Evolutionary conservation across 1,140 invertebrate species (phyloP).

Genomic region (Zaprionus camerounensis): DNA sequence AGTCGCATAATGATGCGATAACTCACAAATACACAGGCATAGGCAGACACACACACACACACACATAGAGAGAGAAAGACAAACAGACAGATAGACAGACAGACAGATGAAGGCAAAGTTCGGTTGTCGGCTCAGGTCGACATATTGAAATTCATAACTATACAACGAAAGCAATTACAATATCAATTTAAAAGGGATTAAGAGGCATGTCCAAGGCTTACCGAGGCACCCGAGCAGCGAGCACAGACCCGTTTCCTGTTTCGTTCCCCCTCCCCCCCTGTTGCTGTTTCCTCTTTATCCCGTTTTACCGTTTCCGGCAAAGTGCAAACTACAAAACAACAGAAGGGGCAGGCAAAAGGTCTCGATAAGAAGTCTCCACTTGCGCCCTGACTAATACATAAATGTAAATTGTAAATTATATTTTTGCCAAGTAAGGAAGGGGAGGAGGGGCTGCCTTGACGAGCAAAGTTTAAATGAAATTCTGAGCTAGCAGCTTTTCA

Average conservation of each 20-base stretch:
- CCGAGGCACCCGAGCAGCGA: constrained; percentile 12
- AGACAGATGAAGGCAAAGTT: constrained; percentile 14
- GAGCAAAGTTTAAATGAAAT: constrained; percentile 73
- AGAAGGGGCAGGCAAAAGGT: not conserved
- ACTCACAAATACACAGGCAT: constrained; percentile 5
- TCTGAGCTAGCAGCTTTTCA: constrained; percentile 77
- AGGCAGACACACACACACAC: constrained; percentile 14
- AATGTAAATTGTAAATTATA: constrained; percentile 43
- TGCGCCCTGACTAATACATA: constrained; percentile 32
- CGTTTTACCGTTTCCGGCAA: constrained; percentile 18
- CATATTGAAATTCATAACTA: constrained; percentile 81
- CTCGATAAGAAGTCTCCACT: constrained; percentile 48
- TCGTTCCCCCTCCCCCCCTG: not conserved
- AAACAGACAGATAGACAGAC: constrained; percentile 32
- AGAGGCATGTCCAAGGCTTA: constrained; percentile 56
- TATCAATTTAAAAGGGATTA: constrained; percentile 83
- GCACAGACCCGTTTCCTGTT: constrained; percentile 8
- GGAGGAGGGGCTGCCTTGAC: not conserved
- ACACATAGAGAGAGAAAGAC: not conserved
- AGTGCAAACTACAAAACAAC: constrained; percentile 29
- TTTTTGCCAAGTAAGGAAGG: constrained; percentile 19
- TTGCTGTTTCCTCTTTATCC: not conserved
- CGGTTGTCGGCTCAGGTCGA: constrained; percentile 35
- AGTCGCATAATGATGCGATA: constrained; percentile 35
- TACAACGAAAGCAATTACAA: constrained; percentile 79